These are phyloP conservation scores for Cephus runcator DNA, from an alignment of 2,888 invertebrate genomes.

Conservation along the genomic window DNA sequence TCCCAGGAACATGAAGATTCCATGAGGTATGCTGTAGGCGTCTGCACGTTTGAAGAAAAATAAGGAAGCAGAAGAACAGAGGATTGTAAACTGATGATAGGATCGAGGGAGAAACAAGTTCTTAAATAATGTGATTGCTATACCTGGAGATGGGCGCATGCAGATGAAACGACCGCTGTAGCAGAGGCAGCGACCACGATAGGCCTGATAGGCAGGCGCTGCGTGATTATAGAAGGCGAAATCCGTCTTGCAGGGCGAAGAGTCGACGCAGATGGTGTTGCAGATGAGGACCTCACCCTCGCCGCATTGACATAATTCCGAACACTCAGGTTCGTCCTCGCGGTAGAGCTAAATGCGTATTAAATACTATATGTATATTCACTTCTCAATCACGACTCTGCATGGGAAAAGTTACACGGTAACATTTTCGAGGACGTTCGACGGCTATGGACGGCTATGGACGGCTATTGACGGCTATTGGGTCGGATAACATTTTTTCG, in stretches of 20 bases:
- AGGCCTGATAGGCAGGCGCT: slow-evolving; percentile 90
- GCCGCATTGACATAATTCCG: slow-evolving; percentile 89
- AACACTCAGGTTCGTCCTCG: slow-evolving; percentile 89
- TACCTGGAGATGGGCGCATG: slow-evolving; percentile 83
- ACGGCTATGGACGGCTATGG: neutral
- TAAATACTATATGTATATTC: neutral
- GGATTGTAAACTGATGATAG: neutral
- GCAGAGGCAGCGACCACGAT: slow-evolving; percentile 88
- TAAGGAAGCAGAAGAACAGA: neutral
- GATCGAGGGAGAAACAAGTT: neutral
- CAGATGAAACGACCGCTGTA: slow-evolving; percentile 93
- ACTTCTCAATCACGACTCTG: neutral
- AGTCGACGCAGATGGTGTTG: slow-evolving; percentile 88
- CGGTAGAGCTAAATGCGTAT: slow-evolving; percentile 75
- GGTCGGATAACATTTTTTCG: neutral
- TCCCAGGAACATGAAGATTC: slow-evolving; percentile 88
- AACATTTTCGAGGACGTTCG: neutral
- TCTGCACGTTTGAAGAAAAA: slow-evolving; percentile 64
- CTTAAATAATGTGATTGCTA: slow-evolving; percentile 19
- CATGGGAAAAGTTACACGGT: neutral
- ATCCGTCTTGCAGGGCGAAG: slow-evolving; percentile 87
- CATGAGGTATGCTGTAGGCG: slow-evolving; percentile 82
- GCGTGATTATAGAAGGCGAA: slow-evolving; percentile 92
- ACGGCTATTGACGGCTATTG: neutral
- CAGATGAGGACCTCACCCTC: slow-evolving; percentile 82